These are phyloP conservation scores for Pheosia gnoma DNA, from an alignment of 2,888 invertebrate species.

Conservation along the genomic window DNA sequence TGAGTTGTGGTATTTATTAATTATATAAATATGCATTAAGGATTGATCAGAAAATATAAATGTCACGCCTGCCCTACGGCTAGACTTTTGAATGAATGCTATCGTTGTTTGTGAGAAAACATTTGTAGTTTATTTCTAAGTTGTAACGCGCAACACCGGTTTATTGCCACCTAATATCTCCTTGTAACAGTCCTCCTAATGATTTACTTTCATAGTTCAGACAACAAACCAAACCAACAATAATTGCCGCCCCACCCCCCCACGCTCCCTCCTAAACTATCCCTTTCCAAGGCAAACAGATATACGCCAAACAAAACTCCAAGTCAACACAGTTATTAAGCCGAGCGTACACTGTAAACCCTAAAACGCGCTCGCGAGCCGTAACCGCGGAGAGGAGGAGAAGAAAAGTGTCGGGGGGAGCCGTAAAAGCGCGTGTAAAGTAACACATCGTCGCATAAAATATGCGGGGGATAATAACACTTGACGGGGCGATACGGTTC, in stretches of 20 bases:
- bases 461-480: conserved; percentile 9
- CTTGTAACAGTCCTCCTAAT: not conserved
- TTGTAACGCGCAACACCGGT: no score
- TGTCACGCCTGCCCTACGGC: no score
- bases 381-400: not conserved
- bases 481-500: conserved; percentile 4
- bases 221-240: conserved; percentile 2
- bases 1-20: not conserved
- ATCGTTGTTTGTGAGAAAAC: no score
- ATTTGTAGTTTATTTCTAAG: no score
- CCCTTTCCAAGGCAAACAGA: conserved; percentile 30
- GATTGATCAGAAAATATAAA: not conserved
- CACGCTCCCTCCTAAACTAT: no score
- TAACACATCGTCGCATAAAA: conserved; percentile 9
- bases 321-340: conserved; percentile 24
- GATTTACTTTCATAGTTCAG: not conserved
- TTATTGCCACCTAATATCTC: not conserved
- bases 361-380: conserved; percentile 6
- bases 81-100: no score
- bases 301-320: conserved; percentile 31
- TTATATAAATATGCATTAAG: not conserved
- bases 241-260: conserved; percentile 6
- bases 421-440: conserved; percentile 8
- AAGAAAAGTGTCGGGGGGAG: not conserved
- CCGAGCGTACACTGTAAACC: conserved; percentile 8